Evolutionary conservation across 2,888 invertebrate genomes (phyloP).

Genomic region (Cybosia mesomella): DNA sequence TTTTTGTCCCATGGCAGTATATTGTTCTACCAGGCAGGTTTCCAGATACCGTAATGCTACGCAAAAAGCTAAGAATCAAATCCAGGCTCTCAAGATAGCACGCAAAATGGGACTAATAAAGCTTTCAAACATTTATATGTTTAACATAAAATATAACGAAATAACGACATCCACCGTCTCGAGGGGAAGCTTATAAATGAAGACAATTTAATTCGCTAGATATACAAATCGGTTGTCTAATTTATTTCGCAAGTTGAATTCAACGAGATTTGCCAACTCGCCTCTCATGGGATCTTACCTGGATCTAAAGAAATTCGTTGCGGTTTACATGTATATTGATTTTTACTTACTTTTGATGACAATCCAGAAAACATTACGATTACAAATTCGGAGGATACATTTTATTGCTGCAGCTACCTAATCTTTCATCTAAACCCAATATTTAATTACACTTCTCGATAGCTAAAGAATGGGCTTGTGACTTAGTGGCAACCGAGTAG

Average conservation of each 20-base stretch:
- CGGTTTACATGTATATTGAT: not conserved
- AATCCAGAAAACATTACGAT: no score
- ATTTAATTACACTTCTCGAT: no score
- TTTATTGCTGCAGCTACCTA: no score
- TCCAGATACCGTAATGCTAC: no score
- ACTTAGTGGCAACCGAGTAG: no score
- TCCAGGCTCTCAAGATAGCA: not conserved
- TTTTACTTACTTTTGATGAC: not conserved
- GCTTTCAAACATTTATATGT: slow-evolving; percentile 20
- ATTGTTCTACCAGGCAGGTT: no score
- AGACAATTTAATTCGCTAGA: slow-evolving; percentile 74
- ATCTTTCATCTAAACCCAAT: no score
- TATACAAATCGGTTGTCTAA: slow-evolving; percentile 75
- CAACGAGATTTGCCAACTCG: slow-evolving; percentile 62
- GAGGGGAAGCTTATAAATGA: slow-evolving; percentile 70
- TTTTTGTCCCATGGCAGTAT: no score
- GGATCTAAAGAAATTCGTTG: slow-evolving; percentile 41
- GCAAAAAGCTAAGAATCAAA: no score
- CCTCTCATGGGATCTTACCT: slow-evolving; percentile 48
- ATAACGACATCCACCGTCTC: slow-evolving; percentile 50
- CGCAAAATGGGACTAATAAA: not conserved
- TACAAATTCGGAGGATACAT: no score
- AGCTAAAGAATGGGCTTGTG: no score
- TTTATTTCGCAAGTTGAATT: slow-evolving; percentile 73
- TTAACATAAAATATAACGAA: slow-evolving; percentile 26